Evolutionary conservation across 2,797 vertebrate species (phyloP).

Genomic region (Potorous gilbertii): DNA sequence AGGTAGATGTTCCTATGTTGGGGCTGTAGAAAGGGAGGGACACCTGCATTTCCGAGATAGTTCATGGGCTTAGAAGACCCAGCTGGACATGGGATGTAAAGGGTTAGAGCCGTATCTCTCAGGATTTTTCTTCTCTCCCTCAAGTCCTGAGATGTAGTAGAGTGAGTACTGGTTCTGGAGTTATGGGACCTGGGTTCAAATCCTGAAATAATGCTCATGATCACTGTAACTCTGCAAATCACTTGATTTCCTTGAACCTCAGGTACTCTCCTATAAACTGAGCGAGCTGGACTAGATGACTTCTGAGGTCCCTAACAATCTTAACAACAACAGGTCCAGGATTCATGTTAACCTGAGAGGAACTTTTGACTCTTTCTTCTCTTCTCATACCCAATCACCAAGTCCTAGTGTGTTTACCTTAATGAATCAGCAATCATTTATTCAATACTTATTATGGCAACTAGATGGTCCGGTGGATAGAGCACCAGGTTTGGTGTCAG

Average conservation of each 20-base stretch:
- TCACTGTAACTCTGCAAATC: conserved; percentile 41
- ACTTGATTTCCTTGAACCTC: conserved; percentile 48
- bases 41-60: not conserved
- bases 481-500: not conserved
- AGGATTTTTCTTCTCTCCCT: not conserved
- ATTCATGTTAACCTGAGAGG: not conserved
- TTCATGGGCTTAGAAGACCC: not conserved
- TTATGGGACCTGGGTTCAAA: conserved; percentile 46
- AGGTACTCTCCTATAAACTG: not conserved
- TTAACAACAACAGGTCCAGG: not conserved
- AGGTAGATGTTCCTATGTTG: not conserved
- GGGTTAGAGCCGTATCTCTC: not conserved
- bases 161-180: not conserved
- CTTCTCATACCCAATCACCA: not conserved
- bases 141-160: not conserved
- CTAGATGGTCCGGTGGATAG: not conserved
- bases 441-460: not conserved
- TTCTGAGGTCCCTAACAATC: not conserved
- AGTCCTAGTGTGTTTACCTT: not conserved
- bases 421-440: not conserved
- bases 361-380: not conserved
- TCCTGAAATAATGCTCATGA: not conserved
- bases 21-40: not conserved
- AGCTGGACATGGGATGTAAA: not conserved
- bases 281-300: not conserved